phyloP scores from a whole-genome alignment of 2,888 invertebrate genomes.

The Dryobota labecula region DNA sequence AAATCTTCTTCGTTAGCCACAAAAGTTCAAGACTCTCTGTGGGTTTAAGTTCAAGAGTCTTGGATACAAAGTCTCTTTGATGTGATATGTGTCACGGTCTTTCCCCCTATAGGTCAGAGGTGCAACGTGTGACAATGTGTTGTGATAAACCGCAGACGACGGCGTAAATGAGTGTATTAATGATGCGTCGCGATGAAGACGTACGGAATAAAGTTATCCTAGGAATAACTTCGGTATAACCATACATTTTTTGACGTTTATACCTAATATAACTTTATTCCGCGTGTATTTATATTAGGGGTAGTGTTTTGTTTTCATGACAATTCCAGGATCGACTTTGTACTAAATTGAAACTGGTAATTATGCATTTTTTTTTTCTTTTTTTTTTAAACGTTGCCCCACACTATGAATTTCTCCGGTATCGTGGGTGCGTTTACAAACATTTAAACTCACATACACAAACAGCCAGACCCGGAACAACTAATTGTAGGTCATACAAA shows the following conservation, averaged over 20 bases:
- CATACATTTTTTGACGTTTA: too few species aligned
- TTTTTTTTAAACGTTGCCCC: too few species aligned
- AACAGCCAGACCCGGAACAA: too few species aligned
- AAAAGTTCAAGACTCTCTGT: conserved; percentile 43
- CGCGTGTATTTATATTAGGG: too few species aligned
- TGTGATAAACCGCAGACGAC: conserved; percentile 19
- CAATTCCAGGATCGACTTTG: not conserved
- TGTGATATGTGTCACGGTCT: conserved; percentile 27
- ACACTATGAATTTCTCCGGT: too few species aligned
- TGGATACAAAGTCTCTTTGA: conserved; percentile 32
- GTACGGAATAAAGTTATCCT: too few species aligned
- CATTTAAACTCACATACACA: too few species aligned
- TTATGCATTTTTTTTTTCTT: too few species aligned
- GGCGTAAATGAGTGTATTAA: conserved; percentile 4
- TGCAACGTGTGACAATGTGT: conserved; percentile 23
- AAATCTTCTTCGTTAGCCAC: conserved; percentile 16
- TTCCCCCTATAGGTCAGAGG: conserved; percentile 19
- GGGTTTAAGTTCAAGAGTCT: conserved; percentile 44
- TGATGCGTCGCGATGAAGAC: conserved; percentile 15
- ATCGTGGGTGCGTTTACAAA: too few species aligned
- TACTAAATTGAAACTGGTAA: not conserved
- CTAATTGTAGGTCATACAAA: too few species aligned
- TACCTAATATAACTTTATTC: too few species aligned
- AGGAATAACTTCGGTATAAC: too few species aligned
- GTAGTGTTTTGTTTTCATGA: conserved; percentile 5